Evolutionary conservation across 2,888 invertebrate genomes (phyloP).

Genomic region (Polietes domitor): DNA sequence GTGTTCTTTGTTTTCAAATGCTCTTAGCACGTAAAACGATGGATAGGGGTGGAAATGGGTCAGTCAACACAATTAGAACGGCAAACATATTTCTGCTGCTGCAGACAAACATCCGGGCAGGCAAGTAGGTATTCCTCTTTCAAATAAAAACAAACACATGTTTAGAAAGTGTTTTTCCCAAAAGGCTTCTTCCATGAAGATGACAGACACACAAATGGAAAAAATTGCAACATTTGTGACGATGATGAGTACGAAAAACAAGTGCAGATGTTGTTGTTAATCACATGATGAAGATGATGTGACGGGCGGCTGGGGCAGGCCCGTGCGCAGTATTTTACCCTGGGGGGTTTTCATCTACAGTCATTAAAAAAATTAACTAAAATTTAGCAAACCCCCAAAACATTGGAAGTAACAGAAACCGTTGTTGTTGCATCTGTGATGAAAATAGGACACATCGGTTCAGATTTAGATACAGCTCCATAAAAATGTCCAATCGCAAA

Average conservation of each 20-base stretch:
- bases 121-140: neutral
- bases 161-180: neutral
- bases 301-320: neutral
- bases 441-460: no score
- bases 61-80: slow-evolving; percentile 18
- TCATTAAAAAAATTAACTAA: no score
- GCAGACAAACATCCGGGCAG: neutral
- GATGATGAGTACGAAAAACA: neutral
- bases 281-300: neutral
- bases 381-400: no score
- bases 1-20: slow-evolving; percentile 25
- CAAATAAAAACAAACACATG: slow-evolving; percentile 31
- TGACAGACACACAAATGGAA: neutral
- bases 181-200: neutral
- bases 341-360: no score
- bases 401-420: no score
- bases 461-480: no score
- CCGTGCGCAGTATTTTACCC: no score
- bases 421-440: no score
- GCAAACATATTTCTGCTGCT: neutral
- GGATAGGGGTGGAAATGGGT: slow-evolving; percentile 38
- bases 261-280: slow-evolving; percentile 14
- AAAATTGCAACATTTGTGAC: slow-evolving; percentile 45
- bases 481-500: no score
- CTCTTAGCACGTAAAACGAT: neutral